These are phyloP conservation scores for Ficedula albicollis DNA, from an alignment of 2,797 vertebrate genomes.

Conservation along the genomic window DNA sequence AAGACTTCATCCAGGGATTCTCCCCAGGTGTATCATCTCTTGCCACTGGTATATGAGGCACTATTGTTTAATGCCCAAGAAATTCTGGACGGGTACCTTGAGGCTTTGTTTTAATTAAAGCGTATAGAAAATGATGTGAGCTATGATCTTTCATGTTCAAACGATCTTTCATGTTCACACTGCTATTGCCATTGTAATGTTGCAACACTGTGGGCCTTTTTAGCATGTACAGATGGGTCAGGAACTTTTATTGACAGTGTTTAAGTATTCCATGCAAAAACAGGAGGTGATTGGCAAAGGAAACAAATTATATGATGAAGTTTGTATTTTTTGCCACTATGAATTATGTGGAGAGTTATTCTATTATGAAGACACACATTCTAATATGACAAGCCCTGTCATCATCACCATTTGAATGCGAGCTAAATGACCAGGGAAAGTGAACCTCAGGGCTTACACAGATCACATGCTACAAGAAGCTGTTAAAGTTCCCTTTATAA, in stretches of 20 bases:
- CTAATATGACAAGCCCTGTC: neutral
- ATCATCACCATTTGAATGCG: neutral
- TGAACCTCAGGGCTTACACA: neutral
- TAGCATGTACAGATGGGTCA: neutral
- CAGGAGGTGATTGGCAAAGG: neutral
- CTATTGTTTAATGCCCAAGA: neutral
- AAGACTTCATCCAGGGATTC: neutral
- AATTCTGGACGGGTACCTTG: neutral
- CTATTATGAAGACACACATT: neutral
- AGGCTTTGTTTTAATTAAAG: neutral
- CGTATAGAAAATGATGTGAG: neutral
- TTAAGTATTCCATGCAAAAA: neutral
- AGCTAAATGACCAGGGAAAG: neutral
- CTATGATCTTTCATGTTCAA: neutral
- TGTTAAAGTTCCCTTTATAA: neutral
- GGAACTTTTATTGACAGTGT: neutral
- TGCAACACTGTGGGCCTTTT: neutral
- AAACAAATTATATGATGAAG: neutral
- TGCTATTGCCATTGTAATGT: neutral
- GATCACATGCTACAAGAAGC: neutral
- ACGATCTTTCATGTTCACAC: neutral
- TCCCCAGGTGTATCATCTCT: neutral
- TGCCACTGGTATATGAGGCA: neutral
- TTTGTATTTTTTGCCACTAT: neutral
- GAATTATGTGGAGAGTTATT: neutral